A percentile compares a stretch with the other conserved stretches of the same genome.
Evolutionary conservation across 2,797 vertebrate genomes (phyloP).

Genomic region (Manis crassicaudata): DNA sequence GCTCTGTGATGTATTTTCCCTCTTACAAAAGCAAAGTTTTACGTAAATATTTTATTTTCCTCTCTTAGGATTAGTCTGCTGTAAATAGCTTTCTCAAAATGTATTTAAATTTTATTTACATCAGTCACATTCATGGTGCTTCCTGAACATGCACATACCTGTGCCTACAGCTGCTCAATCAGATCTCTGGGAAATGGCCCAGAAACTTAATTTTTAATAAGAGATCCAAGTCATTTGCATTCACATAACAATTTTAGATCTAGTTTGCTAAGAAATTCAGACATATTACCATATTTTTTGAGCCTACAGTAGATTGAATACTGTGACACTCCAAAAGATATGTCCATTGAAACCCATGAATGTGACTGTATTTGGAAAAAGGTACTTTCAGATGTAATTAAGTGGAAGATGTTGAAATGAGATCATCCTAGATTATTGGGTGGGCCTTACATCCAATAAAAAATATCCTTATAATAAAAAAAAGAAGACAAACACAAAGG

Average conservation of each 20-base stretch:
- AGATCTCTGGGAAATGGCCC: not conserved
- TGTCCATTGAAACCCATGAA: not conserved
- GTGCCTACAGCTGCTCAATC: not conserved
- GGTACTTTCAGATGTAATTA: not conserved
- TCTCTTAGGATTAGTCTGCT: not conserved
- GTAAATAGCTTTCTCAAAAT: not conserved
- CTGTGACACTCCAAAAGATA: not conserved
- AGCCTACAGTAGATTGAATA: not conserved
- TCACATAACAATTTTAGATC: not conserved
- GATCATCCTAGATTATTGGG: not conserved
- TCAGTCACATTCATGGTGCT: not conserved
- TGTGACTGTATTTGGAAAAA: not conserved
- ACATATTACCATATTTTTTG: not conserved
- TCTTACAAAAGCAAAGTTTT: not conserved
- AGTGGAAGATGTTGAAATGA: not conserved
- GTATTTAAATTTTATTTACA: not conserved
- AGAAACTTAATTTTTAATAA: not conserved
- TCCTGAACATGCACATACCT: not conserved
- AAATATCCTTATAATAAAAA: not conserved
- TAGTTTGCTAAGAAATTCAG: slow-evolving; percentile 2
- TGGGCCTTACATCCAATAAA: not conserved
- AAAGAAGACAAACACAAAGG: not conserved
- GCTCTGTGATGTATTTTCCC: not conserved
- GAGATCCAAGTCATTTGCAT: not conserved
- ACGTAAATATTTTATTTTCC: not conserved